phyloP scores from a whole-genome alignment of 2,888 invertebrate species.

The Tetragnatha montana region DNA sequence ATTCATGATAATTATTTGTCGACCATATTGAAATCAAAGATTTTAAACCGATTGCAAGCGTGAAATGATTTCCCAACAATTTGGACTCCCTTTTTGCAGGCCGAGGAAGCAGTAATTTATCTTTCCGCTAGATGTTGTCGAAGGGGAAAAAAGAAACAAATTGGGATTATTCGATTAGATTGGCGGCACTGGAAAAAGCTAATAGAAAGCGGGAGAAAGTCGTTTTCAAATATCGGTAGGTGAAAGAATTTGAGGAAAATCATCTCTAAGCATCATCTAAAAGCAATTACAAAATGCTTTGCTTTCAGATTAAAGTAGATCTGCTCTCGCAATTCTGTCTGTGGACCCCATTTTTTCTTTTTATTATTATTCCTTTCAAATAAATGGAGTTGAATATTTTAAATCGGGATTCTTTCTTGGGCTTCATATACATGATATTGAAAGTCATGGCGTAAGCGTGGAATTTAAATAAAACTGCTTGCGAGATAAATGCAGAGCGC shows the following conservation, averaged over 20 bases:
- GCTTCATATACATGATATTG: conserved; percentile 57
- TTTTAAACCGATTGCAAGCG: no score
- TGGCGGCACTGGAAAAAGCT: conserved; percentile 43
- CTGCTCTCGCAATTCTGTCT: conserved; percentile 63
- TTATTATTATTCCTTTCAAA: conserved; percentile 21
- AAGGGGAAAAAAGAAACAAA: conserved; percentile 56
- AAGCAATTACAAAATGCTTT: conserved; percentile 69
- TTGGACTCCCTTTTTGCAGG: no score
- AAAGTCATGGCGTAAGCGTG: conserved; percentile 61
- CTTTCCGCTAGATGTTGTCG: conserved; percentile 45
- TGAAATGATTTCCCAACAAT: no score
- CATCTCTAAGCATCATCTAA: conserved; percentile 49
- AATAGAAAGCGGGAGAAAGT: conserved; percentile 51
- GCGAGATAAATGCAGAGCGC: conserved; percentile 52
- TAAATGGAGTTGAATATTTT: conserved; percentile 51
- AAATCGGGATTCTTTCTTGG: conserved; percentile 44
- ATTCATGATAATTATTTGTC: no score
- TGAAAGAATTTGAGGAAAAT: conserved; percentile 47
- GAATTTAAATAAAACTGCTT: conserved; percentile 64
- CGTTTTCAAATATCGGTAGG: conserved; percentile 35
- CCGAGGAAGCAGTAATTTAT: conserved; percentile 31
- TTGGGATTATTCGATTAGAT: conserved; percentile 64
- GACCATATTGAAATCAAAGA: no score
- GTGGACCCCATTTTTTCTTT: conserved; percentile 23
- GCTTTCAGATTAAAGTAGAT: conserved; percentile 65